Base-by-base conservation (phyloP, 2,113 vertebrate genomes). In the Columbina picui region DNA sequence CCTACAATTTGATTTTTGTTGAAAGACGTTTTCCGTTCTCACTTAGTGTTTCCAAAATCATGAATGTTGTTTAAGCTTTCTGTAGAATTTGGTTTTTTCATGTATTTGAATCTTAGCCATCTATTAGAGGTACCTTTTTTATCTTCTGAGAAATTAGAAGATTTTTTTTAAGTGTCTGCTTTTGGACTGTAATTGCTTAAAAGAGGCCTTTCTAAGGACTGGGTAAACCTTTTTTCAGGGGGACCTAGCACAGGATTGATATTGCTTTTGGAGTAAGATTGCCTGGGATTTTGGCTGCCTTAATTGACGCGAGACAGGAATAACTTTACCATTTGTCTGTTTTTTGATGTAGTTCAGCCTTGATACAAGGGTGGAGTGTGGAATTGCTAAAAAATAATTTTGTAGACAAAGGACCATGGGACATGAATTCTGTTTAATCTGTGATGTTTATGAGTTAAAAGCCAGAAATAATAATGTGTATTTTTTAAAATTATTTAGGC, bases 401-500 rank as follows among this genome's bases (percentile, higher is more conserved):
- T 75, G 8, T 75, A 76, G 41, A 20, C 15, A 52, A 59, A 67
- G 69, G 5, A 5, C 12, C 1, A 7, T 52, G 18, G 32, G 47
- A 68, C 3, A 7, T 57, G 19, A 83, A 67, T 27, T 26, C 50
- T 90, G 2, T 78, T 76, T 84, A 22, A 22, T 71, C 32, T 91
- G 22, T 85, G 68, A 25, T 5, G 10, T 41, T 53, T 60, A 34
- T 29, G 39, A 93, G 25, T 77, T 82, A 61, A 50, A 91, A 85
- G 32, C 23, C 52, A 77, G 52, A 55, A 93, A 55, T 23, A 92
- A 30, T 94, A 64, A 90, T 6, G 3, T 26, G 4, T 73, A 1
- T 71, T 83, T 83, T 89, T 75, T 36, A 0, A 14, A 93, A 79
- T 96, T 84, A 22, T 77, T 63, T 98, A 99, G 99, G 99, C 99